Conservation (phyloP, 2,113 vertebrate species). For the Merops nubicus region DNA sequence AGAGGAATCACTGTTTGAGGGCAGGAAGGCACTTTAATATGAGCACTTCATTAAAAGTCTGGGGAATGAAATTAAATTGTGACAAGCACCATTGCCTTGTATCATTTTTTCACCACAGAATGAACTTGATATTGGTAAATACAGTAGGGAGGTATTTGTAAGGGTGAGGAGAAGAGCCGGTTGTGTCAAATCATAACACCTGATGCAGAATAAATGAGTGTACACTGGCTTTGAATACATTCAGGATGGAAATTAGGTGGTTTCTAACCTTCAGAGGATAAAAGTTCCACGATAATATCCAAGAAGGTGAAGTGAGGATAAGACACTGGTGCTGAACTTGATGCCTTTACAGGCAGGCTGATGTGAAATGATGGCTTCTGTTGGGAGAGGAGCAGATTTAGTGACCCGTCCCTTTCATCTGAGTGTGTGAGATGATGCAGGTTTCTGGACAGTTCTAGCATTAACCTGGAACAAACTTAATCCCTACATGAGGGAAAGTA, state of each 20-base stretch:
- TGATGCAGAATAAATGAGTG: neutral
- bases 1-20: neutral
- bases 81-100: neutral
- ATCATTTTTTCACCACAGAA: neutral
- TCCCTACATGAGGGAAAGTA: neutral
- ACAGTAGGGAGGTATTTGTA: neutral
- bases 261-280: conserved; percentile 10
- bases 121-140: neutral
- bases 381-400: neutral
- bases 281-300: neutral
- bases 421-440: neutral
- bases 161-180: neutral
- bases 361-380: neutral
- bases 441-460: neutral
- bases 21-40: neutral
- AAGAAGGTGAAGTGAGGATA: neutral
- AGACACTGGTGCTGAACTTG: neutral
- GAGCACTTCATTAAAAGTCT: neutral
- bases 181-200: neutral
- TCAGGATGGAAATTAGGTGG: conserved; percentile 6
- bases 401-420: neutral
- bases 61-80: neutral
- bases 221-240: neutral
- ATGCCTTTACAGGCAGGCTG: neutral
- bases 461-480: neutral